Evolutionary conservation across 2,888 invertebrate genomes (phyloP).

Genomic region (Bugulina stolonifera): DNA sequence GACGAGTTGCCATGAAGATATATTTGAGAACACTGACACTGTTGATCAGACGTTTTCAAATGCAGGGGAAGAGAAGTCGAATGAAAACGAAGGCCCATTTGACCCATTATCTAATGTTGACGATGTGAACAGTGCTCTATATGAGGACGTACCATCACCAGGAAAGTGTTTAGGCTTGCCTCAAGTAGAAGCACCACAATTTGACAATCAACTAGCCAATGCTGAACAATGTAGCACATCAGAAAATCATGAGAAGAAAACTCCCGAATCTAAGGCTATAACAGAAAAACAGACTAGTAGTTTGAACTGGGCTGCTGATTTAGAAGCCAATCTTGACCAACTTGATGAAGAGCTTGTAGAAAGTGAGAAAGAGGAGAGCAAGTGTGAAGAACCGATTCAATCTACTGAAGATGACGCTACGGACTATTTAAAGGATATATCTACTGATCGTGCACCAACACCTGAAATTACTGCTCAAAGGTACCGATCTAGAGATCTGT

Average conservation of each 20-base stretch:
- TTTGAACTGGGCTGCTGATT: constrained; percentile 1
- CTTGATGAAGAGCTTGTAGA: background rate
- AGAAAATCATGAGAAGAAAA: background rate
- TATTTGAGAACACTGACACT: background rate
- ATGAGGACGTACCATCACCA: constrained; percentile 18
- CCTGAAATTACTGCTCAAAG: constrained; percentile 21
- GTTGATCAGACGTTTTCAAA: background rate
- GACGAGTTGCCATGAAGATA: background rate
- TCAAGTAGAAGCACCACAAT: background rate
- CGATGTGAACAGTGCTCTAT: background rate
- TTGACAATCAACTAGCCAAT: background rate
- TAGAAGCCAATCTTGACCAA: background rate
- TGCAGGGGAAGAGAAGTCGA: background rate
- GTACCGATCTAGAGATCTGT: background rate
- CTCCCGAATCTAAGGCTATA: background rate
- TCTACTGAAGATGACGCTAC: background rate
- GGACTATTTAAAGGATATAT: background rate
- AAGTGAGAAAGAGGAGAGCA: background rate
- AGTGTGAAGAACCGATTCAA: too few species aligned
- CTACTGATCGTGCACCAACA: background rate
- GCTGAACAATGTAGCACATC: background rate
- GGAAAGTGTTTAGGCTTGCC: background rate
- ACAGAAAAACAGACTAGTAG: background rate
- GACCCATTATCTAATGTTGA: background rate
- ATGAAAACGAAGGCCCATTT: background rate